Evolutionary conservation across 2,888 invertebrate species (phyloP).

Genomic region (Drosophila multiciliata): DNA sequence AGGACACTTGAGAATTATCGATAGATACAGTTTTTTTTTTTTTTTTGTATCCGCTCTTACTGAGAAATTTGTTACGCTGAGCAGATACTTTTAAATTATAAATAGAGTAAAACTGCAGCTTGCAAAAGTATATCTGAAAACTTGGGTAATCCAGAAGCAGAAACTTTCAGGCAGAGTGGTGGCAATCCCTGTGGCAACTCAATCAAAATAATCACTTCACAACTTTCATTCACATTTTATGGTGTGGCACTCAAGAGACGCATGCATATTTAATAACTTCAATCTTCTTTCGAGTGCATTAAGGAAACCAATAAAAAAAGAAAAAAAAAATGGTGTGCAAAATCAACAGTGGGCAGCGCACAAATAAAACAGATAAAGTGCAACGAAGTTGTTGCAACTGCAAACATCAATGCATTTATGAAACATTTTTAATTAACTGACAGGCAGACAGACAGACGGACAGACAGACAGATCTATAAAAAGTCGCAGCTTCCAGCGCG

Average conservation of each 20-base stretch:
- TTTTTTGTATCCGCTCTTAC: neutral
- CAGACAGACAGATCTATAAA: conserved; percentile 14
- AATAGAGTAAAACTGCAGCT: neutral
- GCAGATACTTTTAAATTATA: neutral
- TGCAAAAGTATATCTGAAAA: neutral
- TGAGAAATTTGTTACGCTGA: neutral
- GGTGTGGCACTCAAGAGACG: conserved; percentile 7
- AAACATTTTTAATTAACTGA: conserved; percentile 72
- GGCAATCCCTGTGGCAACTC: neutral
- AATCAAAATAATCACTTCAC: conserved; percentile 7
- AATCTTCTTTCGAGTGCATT: conserved; percentile 11
- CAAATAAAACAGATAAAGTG: conserved; percentile 22
- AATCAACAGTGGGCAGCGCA: conserved; percentile 18
- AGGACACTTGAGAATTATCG: conserved; percentile 16
- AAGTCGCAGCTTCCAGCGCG: conserved; percentile 4
- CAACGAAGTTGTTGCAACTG: conserved; percentile 39
- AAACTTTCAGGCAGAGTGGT: neutral
- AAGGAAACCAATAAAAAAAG: conserved; percentile 37
- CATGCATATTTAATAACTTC: conserved; percentile 50
- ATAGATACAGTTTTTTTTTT: neutral
- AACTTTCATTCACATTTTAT: neutral
- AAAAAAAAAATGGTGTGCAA: conserved; percentile 24
- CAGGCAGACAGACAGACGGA: conserved; percentile 32
- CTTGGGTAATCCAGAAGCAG: neutral
- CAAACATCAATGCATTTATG: conserved; percentile 60